Evolutionary conservation across 2,797 vertebrate species (phyloP).

Genomic region (Nannoperca australis): DNA sequence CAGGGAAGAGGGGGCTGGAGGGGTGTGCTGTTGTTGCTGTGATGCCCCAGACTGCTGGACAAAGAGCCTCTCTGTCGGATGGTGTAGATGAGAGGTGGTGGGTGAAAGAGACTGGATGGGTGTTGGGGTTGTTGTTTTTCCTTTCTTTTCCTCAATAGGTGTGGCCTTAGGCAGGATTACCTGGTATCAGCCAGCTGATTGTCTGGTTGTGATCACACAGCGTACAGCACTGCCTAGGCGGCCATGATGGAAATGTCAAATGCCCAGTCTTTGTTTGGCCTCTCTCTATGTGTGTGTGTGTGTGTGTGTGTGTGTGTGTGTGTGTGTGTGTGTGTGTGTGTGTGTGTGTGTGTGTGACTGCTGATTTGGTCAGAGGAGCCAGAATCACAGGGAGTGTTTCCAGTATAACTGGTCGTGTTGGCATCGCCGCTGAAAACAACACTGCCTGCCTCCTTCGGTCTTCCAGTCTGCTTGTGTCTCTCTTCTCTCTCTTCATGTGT

Average conservation of each 20-base stretch:
- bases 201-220: slow-evolving; percentile 33
- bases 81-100: slow-evolving; percentile 46
- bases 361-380: slow-evolving; percentile 38
- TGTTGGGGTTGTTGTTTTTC: slow-evolving; percentile 33
- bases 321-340: slow-evolving; percentile 14
- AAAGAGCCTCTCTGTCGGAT: slow-evolving; percentile 75
- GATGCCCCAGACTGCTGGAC: slow-evolving; percentile 73
- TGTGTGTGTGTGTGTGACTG: slow-evolving; percentile 24
- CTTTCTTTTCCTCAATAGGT: slow-evolving; percentile 38
- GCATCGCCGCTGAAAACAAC: slow-evolving; percentile 38
- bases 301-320: slow-evolving; percentile 10
- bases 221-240: slow-evolving; percentile 3
- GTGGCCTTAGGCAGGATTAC: slow-evolving; percentile 55
- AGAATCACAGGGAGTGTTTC: slow-evolving; percentile 37
- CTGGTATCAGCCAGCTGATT: slow-evolving; percentile 55
- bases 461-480: slow-evolving; percentile 3
- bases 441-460: slow-evolving; percentile 18
- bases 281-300: slow-evolving; percentile 21
- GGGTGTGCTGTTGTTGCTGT: slow-evolving; percentile 58
- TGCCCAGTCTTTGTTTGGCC: slow-evolving; percentile 49
- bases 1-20: slow-evolving; percentile 26
- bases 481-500: slow-evolving; percentile 6
- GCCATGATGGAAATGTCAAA: slow-evolving; percentile 72
- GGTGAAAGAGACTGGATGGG: slow-evolving; percentile 35
- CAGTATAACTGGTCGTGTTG: slow-evolving; percentile 28